Conservation (phyloP, 2,797 vertebrate genomes). For the Myotis pilosus region DNA sequence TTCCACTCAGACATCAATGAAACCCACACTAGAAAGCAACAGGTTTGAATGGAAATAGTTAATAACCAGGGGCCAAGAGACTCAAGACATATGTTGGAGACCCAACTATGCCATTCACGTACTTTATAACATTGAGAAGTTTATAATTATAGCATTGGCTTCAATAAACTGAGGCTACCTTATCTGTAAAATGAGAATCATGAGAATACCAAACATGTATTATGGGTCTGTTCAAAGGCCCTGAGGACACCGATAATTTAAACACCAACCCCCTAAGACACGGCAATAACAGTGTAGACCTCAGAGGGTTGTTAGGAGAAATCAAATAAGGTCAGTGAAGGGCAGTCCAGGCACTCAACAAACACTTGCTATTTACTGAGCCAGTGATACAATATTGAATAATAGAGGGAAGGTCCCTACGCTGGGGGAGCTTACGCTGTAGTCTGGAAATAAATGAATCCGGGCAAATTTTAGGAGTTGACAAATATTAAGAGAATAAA, state of each 20-base stretch:
- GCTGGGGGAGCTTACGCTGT: not conserved
- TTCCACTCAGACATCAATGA: not conserved
- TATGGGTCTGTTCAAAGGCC: not conserved
- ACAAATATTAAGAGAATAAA: not conserved
- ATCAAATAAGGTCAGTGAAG: not conserved
- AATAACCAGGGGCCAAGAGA: not conserved
- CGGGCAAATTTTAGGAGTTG: not conserved
- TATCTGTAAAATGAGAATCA: constrained; percentile 5
- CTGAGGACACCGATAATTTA: not conserved
- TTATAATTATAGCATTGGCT: not conserved
- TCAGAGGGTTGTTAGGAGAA: not conserved
- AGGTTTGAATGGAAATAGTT: not conserved
- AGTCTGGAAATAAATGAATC: not conserved
- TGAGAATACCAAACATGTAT: not conserved
- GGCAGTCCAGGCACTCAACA: not conserved
- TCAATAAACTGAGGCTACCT: not conserved
- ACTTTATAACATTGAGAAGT: not conserved
- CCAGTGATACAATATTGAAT: not conserved
- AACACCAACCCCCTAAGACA: not conserved
- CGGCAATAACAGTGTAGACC: not conserved
- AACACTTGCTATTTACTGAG: not conserved
- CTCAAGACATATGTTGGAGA: not conserved
- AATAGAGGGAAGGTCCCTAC: not conserved
- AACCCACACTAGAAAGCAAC: not conserved
- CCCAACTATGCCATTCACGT: not conserved